A percentile compares a stretch with the other conserved stretches of the same genome.
phyloP scores from a whole-genome alignment of 1,140 invertebrate species.

The Drosophila paulistorum region DNA sequence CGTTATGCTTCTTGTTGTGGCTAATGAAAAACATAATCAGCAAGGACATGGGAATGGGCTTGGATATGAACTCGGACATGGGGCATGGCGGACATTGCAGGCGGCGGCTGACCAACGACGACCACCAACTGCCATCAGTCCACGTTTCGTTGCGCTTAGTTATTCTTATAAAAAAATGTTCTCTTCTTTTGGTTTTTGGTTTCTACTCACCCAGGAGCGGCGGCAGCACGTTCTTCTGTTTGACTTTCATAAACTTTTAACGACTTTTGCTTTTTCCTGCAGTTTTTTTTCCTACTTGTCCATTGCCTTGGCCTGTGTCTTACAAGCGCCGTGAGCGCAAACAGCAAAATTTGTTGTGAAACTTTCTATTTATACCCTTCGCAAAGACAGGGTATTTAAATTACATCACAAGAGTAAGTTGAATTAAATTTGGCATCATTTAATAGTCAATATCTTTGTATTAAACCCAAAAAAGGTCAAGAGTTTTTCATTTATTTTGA shows the following conservation, averaged over 20 bases:
- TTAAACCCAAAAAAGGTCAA: no score
- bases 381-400: constrained; percentile 13
- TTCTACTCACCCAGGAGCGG: constrained; percentile 28
- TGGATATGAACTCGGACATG: constrained; percentile 30
- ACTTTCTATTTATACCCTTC: constrained; percentile 66
- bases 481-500: no score
- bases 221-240: constrained; percentile 65
- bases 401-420: constrained; percentile 16
- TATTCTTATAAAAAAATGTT: constrained; percentile 64
- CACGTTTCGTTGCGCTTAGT: constrained; percentile 78
- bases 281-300: constrained; percentile 5
- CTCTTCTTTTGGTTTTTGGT: constrained; percentile 32
- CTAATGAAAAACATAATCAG: constrained; percentile 51
- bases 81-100: constrained; percentile 26
- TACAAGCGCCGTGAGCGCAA: constrained; percentile 11
- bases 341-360: constrained; percentile 56
- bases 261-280: constrained; percentile 78
- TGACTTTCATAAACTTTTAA: constrained; percentile 83
- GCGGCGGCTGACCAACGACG: constrained; percentile 58
- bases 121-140: constrained; percentile 3
- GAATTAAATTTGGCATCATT: no score
- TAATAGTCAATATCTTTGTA: no score
- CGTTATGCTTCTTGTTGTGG: constrained; percentile 17
- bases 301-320: constrained; percentile 14
- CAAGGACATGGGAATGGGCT: constrained; percentile 36